A percentile compares a stretch with the other conserved stretches of the same genome.
These are phyloP conservation scores for Neodiprion pinetum DNA, from an alignment of 1,140 invertebrate species.

Conservation along the genomic window DNA sequence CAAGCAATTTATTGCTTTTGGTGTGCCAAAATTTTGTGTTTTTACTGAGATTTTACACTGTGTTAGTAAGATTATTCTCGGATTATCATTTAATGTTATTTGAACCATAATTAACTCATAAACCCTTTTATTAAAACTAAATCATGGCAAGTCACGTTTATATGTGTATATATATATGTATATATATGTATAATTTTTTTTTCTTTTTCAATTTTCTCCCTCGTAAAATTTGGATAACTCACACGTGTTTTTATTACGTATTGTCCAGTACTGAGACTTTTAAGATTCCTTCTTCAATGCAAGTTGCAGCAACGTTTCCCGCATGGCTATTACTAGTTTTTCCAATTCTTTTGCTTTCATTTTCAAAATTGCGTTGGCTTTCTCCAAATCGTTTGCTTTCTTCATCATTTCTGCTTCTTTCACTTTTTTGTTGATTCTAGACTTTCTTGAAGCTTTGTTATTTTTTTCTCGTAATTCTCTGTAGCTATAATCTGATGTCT, in stretches of 20 bases:
- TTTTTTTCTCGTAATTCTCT: slow-evolving; percentile 75
- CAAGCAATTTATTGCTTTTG: no score
- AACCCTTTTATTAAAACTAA: no score
- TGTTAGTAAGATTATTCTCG: neutral
- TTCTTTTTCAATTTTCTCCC: neutral
- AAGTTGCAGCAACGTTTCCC: slow-evolving; percentile 54
- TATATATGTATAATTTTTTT: neutral
- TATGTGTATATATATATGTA: no score
- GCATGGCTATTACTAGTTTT: slow-evolving; percentile 58
- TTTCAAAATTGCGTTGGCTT: slow-evolving; percentile 56
- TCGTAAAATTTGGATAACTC: neutral
- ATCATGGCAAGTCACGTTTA: neutral
- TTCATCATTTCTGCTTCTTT: slow-evolving; percentile 65
- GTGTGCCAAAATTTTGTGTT: neutral
- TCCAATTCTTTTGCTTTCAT: slow-evolving; percentile 62
- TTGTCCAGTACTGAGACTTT: neutral
- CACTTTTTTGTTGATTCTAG: slow-evolving; percentile 73
- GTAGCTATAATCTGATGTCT: slow-evolving; percentile 58
- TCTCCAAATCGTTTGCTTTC: slow-evolving; percentile 51
- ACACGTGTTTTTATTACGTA: neutral
- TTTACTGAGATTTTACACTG: neutral
- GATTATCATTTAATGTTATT: neutral
- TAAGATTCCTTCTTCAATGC: slow-evolving; percentile 45
- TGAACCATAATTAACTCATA: slow-evolving; percentile 1
- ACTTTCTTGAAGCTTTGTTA: slow-evolving; percentile 77